These are phyloP conservation scores for Catonia carolina DNA, from an alignment of 2,888 invertebrate genomes.

Conservation along the genomic window DNA sequence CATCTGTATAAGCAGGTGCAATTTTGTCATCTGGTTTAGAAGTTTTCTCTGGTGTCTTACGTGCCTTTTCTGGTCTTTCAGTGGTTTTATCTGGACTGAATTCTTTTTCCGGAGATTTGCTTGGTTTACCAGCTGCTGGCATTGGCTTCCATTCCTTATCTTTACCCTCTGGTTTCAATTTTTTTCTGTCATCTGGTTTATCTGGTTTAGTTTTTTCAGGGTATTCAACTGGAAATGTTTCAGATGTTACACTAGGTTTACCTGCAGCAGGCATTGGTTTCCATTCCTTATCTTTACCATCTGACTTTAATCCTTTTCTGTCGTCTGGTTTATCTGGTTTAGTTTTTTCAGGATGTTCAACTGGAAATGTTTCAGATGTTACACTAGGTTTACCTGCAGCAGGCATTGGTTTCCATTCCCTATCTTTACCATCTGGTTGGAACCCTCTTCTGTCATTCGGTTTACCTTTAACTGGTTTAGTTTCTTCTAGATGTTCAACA, in stretches of 20 bases:
- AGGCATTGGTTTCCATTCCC: not conserved
- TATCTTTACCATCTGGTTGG: conserved; percentile 4
- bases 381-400: not conserved
- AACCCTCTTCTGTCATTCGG: conserved; percentile 4
- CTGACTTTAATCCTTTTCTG: not conserved
- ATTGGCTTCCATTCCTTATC: not conserved
- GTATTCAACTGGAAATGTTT: not conserved
- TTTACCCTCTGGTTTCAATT: conserved; percentile 7
- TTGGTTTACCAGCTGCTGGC: conserved; percentile 13
- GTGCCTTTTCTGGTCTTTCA: no score
- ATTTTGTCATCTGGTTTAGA: no score
- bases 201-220: not conserved
- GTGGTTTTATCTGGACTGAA: no score
- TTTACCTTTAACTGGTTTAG: not conserved
- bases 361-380: not conserved
- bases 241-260: not conserved
- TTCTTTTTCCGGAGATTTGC: not conserved
- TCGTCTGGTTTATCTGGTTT: not conserved
- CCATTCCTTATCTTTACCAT: not conserved
- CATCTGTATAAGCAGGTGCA: not conserved
- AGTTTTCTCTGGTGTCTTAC: no score
- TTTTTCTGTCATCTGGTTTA: conserved; percentile 10
- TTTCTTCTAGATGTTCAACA: not conserved
- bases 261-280: conserved; percentile 16
- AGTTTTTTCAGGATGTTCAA: not conserved